A percentile compares a stretch with the other conserved stretches of the same genome.
phyloP scores from a whole-genome alignment of 1,140 invertebrate species.

The Dendrolimus punctatus region DNA sequence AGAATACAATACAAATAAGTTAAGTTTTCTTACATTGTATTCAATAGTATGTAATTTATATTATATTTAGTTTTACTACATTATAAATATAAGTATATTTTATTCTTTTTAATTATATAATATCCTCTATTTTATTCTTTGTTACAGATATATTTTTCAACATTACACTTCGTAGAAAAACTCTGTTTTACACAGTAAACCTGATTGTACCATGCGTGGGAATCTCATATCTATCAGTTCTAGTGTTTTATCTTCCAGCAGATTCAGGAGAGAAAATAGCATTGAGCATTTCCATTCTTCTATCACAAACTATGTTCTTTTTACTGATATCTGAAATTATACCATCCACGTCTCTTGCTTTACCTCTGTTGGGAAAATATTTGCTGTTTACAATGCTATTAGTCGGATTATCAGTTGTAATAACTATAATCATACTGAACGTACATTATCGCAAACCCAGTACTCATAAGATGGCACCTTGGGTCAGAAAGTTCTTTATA shows the following conservation, averaged over 20 bases:
- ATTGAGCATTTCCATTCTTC: constrained; percentile 97
- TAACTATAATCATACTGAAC: constrained; percentile 98
- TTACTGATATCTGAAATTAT: constrained; percentile 98
- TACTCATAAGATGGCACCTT: constrained; percentile 96
- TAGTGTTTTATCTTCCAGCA: constrained; percentile 98
- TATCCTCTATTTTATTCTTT: constrained; percentile 19
- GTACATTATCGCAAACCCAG: constrained; percentile 99
- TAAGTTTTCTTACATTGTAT: too few relatives aligned
- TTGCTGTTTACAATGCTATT: constrained; percentile 99
- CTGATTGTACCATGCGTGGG: constrained; percentile 95
- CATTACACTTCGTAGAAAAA: constrained; percentile 95
- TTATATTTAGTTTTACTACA: too few relatives aligned
- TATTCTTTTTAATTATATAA: background rate
- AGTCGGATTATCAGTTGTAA: constrained; percentile 95
- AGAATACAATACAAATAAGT: too few relatives aligned
- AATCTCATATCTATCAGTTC: constrained; percentile 91
- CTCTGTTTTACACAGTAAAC: constrained; percentile 97
- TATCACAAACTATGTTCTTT: constrained; percentile 99
- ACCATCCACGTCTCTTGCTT: constrained; percentile 96
- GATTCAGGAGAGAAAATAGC: constrained; percentile 99
- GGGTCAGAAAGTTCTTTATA: constrained; percentile 92
- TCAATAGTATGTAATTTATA: too few relatives aligned
- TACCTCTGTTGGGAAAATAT: constrained; percentile 98
- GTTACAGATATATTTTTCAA: constrained; percentile 96
- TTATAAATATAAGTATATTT: too few relatives aligned